phyloP scores from a whole-genome alignment of 2,797 vertebrate genomes.

The Hippocampus kuda region DNA sequence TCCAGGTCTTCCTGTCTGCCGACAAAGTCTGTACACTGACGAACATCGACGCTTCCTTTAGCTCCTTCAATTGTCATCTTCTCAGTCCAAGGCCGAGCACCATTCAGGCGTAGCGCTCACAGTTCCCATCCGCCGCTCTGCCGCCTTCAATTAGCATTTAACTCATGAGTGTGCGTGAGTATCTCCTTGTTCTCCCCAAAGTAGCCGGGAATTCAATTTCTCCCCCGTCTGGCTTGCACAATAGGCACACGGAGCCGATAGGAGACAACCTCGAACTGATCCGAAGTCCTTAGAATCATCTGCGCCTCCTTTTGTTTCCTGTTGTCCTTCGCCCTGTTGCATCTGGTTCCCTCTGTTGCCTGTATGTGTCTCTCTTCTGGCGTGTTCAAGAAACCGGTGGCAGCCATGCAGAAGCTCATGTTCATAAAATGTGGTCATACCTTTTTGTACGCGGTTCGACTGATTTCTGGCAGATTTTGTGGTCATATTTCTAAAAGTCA shows the following conservation, averaged over 20 bases:
- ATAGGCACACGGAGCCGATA: constrained; percentile 23
- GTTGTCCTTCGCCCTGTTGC: constrained; percentile 14
- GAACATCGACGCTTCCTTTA: constrained; percentile 46
- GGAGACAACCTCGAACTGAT: constrained; percentile 36
- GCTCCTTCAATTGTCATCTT: constrained; percentile 50
- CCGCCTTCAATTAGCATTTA: constrained; percentile 68
- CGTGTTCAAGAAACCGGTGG: neutral
- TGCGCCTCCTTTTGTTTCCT: constrained; percentile 6
- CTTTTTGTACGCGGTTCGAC: neutral
- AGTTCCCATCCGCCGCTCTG: constrained; percentile 56
- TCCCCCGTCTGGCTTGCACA: constrained; percentile 36
- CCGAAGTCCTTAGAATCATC: constrained; percentile 31
- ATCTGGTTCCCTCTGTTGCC: neutral
- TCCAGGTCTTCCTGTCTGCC: neutral
- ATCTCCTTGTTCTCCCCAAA: constrained; percentile 44
- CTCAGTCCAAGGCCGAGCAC: constrained; percentile 58
- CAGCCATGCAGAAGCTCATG: neutral
- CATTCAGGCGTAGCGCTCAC: constrained; percentile 58
- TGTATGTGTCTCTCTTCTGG: neutral
- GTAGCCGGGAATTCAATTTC: constrained; percentile 57
- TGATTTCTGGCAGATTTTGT: too few relatives aligned
- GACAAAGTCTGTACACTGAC: constrained; percentile 25
- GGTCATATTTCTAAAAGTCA: neutral
- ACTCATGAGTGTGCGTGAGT: constrained; percentile 65
- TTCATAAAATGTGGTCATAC: neutral